Evolutionary conservation across 2,888 invertebrate genomes (phyloP).

Genomic region (Limnephilus rhombicus): DNA sequence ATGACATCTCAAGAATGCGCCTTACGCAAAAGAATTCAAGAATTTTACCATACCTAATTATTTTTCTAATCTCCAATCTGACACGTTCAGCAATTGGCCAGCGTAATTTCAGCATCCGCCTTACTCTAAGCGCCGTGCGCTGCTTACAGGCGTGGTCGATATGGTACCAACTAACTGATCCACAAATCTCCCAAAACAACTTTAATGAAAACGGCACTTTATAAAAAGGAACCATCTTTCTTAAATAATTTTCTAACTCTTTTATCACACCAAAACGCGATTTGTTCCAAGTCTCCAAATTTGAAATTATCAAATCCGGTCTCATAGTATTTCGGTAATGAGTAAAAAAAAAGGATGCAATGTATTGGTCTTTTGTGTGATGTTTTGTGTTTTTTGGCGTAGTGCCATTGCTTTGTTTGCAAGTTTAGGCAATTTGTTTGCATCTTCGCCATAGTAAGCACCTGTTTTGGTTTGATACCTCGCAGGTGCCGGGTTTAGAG

Average conservation of each 20-base stretch:
- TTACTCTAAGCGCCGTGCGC: conserved; percentile 40
- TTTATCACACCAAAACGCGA: neutral
- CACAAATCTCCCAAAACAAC: neutral
- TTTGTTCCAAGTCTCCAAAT: neutral
- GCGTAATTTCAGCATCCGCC: neutral
- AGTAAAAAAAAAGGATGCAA: neutral
- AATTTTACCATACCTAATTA: neutral
- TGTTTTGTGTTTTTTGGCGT: conserved; percentile 14
- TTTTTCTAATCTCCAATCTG: neutral
- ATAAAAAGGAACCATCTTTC: neutral
- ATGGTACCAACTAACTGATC: conserved; percentile 28
- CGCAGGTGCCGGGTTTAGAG: conserved; percentile 58
- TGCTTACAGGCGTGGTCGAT: conserved; percentile 12
- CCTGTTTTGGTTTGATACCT: conserved; percentile 45
- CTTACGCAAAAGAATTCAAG: neutral
- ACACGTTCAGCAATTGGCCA: neutral
- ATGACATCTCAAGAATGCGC: conserved; percentile 1
- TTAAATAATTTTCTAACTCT: neutral
- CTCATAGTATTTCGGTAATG: neutral
- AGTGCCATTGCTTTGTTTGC: conserved; percentile 12
- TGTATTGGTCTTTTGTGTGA: neutral
- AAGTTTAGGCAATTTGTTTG: conserved; percentile 20
- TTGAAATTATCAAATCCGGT: neutral
- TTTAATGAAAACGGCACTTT: neutral
- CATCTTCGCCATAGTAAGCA: conserved; percentile 36